phyloP scores from a whole-genome alignment of 2,797 vertebrate species.

The Hippopotamyrus pictus region DNA sequence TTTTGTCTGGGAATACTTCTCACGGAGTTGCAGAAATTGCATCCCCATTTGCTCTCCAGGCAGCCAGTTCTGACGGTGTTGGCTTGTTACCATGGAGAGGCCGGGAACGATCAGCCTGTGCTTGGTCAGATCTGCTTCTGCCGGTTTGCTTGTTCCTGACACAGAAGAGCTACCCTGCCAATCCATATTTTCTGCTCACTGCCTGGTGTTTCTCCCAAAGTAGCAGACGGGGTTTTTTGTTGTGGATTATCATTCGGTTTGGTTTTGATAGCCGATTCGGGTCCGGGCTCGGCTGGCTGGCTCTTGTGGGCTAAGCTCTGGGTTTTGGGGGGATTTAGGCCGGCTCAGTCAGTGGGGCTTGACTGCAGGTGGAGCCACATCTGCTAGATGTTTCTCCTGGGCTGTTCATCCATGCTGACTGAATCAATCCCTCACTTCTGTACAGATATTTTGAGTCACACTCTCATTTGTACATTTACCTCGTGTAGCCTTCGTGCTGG shows the following conservation, averaged over 20 bases:
- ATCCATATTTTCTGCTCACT: constrained; percentile 1
- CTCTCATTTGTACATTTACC: neutral
- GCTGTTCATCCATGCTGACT: neutral
- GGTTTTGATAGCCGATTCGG: neutral
- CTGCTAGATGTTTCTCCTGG: constrained; percentile 8
- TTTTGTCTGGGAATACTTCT: neutral
- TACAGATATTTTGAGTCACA: neutral
- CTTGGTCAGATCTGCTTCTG: neutral
- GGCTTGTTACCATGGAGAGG: neutral
- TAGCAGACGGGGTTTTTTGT: neutral
- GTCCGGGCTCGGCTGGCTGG: neutral
- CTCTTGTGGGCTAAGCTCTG: neutral
- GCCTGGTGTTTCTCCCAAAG: neutral
- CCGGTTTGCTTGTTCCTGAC: neutral
- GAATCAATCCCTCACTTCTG: neutral
- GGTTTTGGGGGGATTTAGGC: neutral
- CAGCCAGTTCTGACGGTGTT: neutral
- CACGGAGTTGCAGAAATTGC: neutral
- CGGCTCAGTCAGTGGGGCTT: neutral
- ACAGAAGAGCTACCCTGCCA: neutral
- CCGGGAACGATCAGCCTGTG: neutral
- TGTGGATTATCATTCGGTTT: neutral
- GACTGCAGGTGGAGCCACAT: constrained; percentile 5
- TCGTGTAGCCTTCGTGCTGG: neutral
- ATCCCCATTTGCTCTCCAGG: neutral